These are phyloP conservation scores for Microtus agrestis DNA, from an alignment of 2,797 vertebrate species.

Conservation along the genomic window DNA sequence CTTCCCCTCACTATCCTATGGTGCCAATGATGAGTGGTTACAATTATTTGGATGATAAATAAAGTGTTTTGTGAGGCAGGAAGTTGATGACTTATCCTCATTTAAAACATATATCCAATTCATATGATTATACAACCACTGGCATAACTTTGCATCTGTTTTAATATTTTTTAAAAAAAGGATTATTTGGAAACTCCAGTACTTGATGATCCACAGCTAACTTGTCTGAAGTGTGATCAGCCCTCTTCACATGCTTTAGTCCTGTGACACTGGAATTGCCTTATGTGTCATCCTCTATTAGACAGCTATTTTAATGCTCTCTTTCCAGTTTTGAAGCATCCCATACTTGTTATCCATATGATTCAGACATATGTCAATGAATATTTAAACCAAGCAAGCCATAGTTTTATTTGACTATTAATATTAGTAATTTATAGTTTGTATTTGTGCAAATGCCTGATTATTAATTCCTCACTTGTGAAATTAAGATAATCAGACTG, in stretches of 20 bases:
- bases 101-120: not conserved
- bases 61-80: not conserved
- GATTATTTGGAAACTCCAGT: not conserved
- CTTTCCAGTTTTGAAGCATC: not conserved
- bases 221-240: not conserved
- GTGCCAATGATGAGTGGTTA: not conserved
- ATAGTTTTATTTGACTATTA: not conserved
- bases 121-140: not conserved
- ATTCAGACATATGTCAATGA: slow-evolving; percentile 28
- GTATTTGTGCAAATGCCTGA: not conserved
- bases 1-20: too few species aligned
- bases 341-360: not conserved
- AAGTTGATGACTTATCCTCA: not conserved
- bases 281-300: not conserved
- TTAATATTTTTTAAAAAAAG: not conserved
- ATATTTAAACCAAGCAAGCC: slow-evolving; percentile 18
- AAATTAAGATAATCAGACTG: slow-evolving; percentile 39
- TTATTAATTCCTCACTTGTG: slow-evolving; percentile 18
- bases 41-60: not conserved
- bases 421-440: slow-evolving; percentile 1
- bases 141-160: not conserved
- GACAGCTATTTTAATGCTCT: not conserved
- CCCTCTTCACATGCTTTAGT: not conserved
- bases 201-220: not conserved
- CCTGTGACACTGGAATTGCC: not conserved